These are phyloP conservation scores for Sciurus carolinensis DNA, from an alignment of 2,797 vertebrate genomes.

Conservation along the genomic window DNA sequence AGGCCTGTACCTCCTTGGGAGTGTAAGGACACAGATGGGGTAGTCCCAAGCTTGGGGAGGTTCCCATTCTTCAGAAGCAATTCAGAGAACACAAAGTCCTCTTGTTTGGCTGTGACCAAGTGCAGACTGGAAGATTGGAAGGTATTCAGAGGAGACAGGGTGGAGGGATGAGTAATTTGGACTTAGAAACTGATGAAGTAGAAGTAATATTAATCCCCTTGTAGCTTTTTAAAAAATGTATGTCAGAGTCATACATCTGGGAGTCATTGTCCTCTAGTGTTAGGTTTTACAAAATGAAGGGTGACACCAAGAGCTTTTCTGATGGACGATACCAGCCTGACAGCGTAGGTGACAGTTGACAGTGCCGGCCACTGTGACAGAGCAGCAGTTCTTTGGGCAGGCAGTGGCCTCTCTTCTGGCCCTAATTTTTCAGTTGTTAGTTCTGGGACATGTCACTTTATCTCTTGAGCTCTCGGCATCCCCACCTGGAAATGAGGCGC, in stretches of 20 bases:
- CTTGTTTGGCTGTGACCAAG: fast-evolving
- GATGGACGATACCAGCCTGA: fast-evolving
- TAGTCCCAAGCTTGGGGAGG: too few relatives aligned
- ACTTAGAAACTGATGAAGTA: neutral
- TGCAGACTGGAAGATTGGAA: neutral
- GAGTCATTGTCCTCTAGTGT: neutral
- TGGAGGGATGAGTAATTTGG: neutral
- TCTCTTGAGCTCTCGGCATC: neutral
- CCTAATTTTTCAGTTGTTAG: neutral
- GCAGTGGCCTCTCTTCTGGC: neutral
- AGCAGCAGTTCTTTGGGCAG: fast-evolving
- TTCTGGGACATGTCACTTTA: neutral
- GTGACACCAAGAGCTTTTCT: fast-evolving
- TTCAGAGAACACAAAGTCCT: neutral
- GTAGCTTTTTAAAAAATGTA: neutral
- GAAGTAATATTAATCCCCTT: neutral
- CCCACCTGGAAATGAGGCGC: neutral
- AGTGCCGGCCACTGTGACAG: neutral
- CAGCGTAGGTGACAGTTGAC: fast-evolving
- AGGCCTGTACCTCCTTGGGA: neutral
- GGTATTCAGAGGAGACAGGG: neutral
- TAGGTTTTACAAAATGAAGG: neutral
- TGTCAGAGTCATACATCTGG: neutral
- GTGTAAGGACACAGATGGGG: fast-evolving
- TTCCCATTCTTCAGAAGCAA: neutral